These are phyloP conservation scores for Perccottus glenii DNA, from an alignment of 2,113 vertebrate genomes.

Conservation along the genomic window DNA sequence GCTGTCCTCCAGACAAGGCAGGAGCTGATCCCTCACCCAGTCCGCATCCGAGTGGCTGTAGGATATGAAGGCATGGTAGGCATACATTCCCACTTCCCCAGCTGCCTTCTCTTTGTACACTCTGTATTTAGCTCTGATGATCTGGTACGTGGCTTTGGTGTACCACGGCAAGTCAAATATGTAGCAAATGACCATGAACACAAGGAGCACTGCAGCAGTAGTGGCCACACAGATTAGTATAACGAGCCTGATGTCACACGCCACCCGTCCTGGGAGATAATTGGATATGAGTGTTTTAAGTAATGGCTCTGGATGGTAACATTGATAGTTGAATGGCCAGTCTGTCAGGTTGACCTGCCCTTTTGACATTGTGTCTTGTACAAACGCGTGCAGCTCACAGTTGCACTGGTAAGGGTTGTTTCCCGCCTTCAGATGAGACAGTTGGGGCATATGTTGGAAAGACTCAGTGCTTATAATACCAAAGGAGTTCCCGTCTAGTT, in stretches of 20 bases:
- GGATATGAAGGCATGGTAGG: slow-evolving; percentile 87
- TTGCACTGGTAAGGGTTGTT: slow-evolving; percentile 89
- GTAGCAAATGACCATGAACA: slow-evolving; percentile 78
- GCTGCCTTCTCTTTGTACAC: slow-evolving; percentile 60
- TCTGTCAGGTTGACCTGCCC: slow-evolving; percentile 74
- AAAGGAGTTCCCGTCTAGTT: slow-evolving; percentile 86
- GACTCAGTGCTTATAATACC: slow-evolving; percentile 79
- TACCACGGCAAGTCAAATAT: slow-evolving; percentile 83
- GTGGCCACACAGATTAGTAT: slow-evolving; percentile 76
- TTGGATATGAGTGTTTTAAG: slow-evolving; percentile 75
- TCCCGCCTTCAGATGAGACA: slow-evolving; percentile 76
- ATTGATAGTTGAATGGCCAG: slow-evolving; percentile 84
- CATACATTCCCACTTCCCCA: slow-evolving; percentile 32
- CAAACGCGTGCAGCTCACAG: slow-evolving; percentile 83
- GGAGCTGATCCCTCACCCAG: slow-evolving; percentile 83
- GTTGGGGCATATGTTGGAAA: slow-evolving; percentile 77
- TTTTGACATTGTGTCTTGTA: slow-evolving; percentile 69
- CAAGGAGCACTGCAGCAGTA: slow-evolving; percentile 65
- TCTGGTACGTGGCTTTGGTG: slow-evolving; percentile 78
- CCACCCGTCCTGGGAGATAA: slow-evolving; percentile 71
- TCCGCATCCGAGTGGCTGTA: slow-evolving; percentile 84
- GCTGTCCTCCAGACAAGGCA: slow-evolving; percentile 78
- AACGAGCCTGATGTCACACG: slow-evolving; percentile 80
- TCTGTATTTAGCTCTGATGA: slow-evolving; percentile 81
- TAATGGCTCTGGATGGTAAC: slow-evolving; percentile 80